Percentiles rank a stretch among this genome's conserved stretches.
Conservation (phyloP, 2,113 vertebrate species). For the Hypomesus transpacificus region DNA sequence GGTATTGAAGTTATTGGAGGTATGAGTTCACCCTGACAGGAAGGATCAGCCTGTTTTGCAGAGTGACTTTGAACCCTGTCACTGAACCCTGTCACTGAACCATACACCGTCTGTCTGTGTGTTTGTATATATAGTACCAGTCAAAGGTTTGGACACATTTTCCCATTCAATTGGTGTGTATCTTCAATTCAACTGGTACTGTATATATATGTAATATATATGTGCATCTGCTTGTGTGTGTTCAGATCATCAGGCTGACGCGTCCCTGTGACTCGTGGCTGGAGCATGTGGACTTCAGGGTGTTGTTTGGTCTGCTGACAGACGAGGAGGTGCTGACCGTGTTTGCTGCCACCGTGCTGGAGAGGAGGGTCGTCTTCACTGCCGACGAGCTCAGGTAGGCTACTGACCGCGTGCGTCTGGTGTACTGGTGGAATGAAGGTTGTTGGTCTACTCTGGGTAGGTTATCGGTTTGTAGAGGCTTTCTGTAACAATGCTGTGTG, state of each 20-base stretch:
- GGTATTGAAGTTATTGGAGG: too few relatives aligned
- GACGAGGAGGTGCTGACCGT: slow-evolving; percentile 75
- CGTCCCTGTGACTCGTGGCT: slow-evolving; percentile 79
- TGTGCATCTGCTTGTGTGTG: not conserved
- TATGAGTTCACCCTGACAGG: too few relatives aligned
- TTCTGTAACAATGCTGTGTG: too few relatives aligned
- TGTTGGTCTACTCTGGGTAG: too few relatives aligned
- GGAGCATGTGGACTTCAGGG: slow-evolving; percentile 81
- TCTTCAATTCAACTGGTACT: too few relatives aligned
- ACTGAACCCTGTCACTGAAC: not conserved
- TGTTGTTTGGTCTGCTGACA: slow-evolving; percentile 69
- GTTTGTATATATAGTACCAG: too few relatives aligned
- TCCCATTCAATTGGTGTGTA: too few relatives aligned
- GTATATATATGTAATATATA: too few relatives aligned
- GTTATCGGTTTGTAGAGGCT: too few relatives aligned
- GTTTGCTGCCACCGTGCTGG: slow-evolving; percentile 75
- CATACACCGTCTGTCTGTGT: not conserved
- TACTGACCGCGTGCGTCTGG: not conserved
- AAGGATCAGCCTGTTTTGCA: too few relatives aligned
- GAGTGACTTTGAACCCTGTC: not conserved
- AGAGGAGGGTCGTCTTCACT: slow-evolving; percentile 80
- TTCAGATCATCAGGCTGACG: slow-evolving; percentile 78
- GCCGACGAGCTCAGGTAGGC: slow-evolving; percentile 79
- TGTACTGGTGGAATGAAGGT: too few relatives aligned
- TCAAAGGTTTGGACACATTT: too few relatives aligned